Evolutionary conservation across 2,888 invertebrate genomes (phyloP).

Genomic region (Scelioninae gen. 1): DNA sequence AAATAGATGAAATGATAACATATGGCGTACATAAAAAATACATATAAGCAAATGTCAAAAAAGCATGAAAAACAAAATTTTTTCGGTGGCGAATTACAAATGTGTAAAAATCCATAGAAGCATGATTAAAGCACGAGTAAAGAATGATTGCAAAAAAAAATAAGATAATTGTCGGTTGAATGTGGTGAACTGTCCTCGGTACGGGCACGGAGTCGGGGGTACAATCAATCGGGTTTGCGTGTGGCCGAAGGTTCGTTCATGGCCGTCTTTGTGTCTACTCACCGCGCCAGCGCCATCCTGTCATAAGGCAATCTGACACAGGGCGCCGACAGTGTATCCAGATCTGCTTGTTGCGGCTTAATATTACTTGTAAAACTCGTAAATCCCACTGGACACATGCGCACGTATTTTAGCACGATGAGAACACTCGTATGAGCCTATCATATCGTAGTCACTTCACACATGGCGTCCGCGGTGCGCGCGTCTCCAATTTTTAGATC

Average conservation of each 20-base stretch:
- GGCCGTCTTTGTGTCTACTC: slow-evolving; percentile 80
- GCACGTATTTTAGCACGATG: slow-evolving; percentile 78
- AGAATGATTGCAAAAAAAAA: not conserved
- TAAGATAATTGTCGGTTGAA: not conserved
- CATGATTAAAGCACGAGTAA: too few relatives aligned
- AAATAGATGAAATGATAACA: too few relatives aligned
- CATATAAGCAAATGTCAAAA: too few relatives aligned
- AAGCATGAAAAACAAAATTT: too few relatives aligned
- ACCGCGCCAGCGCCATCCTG: slow-evolving; percentile 89
- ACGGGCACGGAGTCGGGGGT: slow-evolving; percentile 19
- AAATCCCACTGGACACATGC: slow-evolving; percentile 84
- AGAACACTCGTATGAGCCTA: slow-evolving; percentile 75
- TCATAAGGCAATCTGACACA: slow-evolving; percentile 87
- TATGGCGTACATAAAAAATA: too few relatives aligned
- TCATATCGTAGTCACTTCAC: slow-evolving; percentile 77
- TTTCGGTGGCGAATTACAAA: too few relatives aligned
- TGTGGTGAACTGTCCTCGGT: not conserved
- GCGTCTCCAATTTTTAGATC: slow-evolving; percentile 69
- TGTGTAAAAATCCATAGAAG: too few relatives aligned
- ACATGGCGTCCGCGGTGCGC: slow-evolving; percentile 71
- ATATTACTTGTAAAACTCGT: slow-evolving; percentile 80
- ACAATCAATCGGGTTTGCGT: slow-evolving; percentile 41
- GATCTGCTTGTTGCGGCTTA: slow-evolving; percentile 82
- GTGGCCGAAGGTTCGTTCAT: slow-evolving; percentile 58
- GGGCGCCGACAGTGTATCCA: slow-evolving; percentile 86